Evolutionary conservation across 1,140 invertebrate species (phyloP).

Genomic region (Diabrotica virgifera): DNA sequence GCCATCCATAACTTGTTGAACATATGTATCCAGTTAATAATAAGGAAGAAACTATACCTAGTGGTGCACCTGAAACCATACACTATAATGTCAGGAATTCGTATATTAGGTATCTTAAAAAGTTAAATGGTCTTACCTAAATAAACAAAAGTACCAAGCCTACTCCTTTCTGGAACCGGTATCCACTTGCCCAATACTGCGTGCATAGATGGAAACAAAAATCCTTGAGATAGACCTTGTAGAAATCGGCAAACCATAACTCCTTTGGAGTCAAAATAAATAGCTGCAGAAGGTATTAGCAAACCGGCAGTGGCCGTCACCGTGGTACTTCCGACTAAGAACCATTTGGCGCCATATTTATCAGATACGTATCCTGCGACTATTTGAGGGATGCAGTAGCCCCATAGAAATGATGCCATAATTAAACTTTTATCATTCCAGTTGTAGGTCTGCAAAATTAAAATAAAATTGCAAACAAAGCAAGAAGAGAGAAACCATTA

Average conservation of each 20-base stretch:
- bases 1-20: constrained; percentile 68
- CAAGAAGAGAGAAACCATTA: too few species aligned
- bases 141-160: constrained; percentile 57
- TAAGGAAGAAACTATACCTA: constrained; percentile 71
- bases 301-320: constrained; percentile 53
- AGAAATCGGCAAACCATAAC: constrained; percentile 63
- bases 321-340: constrained; percentile 58
- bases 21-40: constrained; percentile 67
- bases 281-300: constrained; percentile 49
- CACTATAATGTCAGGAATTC: too few species aligned
- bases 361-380: constrained; percentile 66
- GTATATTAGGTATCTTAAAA: too few species aligned
- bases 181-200: constrained; percentile 77
- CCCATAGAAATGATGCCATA: constrained; percentile 68
- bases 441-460: not conserved
- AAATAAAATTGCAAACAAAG: not conserved
- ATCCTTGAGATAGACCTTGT: constrained; percentile 75
- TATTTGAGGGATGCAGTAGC: constrained; percentile 56
- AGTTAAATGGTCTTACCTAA: constrained; percentile 42
- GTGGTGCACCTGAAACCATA: constrained; percentile 62
- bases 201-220: constrained; percentile 75
- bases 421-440: constrained; percentile 50
- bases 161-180: constrained; percentile 58
- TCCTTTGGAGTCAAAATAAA: constrained; percentile 55
- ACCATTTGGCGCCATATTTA: constrained; percentile 59